Evolutionary conservation across 2,113 vertebrate species (phyloP).

Genomic region (Siniperca knerii): DNA sequence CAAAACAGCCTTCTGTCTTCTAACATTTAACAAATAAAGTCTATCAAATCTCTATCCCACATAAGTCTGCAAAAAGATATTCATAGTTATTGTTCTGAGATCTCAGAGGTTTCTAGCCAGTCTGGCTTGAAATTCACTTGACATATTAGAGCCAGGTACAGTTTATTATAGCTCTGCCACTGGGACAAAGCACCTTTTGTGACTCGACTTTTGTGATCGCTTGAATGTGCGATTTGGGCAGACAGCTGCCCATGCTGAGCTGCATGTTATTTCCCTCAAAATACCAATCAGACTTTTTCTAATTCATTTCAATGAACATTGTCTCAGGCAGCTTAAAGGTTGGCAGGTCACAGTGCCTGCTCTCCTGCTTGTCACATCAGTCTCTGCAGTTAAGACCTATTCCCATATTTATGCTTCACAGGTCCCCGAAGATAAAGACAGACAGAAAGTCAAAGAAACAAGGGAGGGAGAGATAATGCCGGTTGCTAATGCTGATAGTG

Average conservation of each 20-base stretch:
- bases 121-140: conserved; percentile 41
- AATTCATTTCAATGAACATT: conserved; percentile 19
- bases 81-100: conserved; percentile 58
- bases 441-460: neutral
- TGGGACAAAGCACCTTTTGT: conserved; percentile 37
- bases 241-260: neutral
- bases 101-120: conserved; percentile 30
- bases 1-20: conserved; percentile 7
- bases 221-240: conserved; percentile 3
- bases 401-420: conserved; percentile 20
- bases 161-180: conserved; percentile 54
- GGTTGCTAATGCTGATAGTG: conserved; percentile 38
- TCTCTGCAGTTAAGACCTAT: conserved; percentile 7
- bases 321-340: conserved; percentile 10
- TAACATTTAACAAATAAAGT: conserved; percentile 16
- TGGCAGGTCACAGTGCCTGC: conserved; percentile 24
- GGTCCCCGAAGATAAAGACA: conserved; percentile 1
- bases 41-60: conserved; percentile 14
- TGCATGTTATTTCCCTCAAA: conserved; percentile 18
- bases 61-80: conserved; percentile 3
- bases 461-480: neutral
- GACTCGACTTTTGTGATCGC: conserved; percentile 11
- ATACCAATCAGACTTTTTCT: conserved; percentile 10
- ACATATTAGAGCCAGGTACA: conserved; percentile 50
- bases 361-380: conserved; percentile 15